Percentiles rank a stretch among this genome's conserved stretches.
Evolutionary conservation across 2,888 invertebrate genomes (phyloP).

Genomic region (Eutolmus rufibarbis): DNA sequence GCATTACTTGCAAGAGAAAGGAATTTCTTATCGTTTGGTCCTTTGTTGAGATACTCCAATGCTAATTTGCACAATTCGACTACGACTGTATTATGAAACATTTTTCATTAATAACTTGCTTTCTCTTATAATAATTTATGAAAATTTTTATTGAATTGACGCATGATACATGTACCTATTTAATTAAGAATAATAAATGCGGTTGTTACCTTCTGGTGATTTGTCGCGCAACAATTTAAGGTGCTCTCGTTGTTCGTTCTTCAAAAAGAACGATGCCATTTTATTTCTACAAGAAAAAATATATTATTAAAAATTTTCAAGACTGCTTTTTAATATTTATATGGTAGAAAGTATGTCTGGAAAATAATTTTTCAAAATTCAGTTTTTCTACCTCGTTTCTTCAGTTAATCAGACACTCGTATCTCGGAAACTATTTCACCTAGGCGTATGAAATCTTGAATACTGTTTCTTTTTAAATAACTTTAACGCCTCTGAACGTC

Average conservation of each 20-base stretch:
- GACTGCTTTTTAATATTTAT: no score
- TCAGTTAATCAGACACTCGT: no score
- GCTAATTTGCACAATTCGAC: slow-evolving; percentile 71
- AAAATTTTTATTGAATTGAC: no score
- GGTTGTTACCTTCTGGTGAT: slow-evolving; percentile 63
- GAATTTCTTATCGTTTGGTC: slow-evolving; percentile 68
- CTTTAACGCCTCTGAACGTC: no score
- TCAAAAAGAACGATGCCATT: slow-evolving; percentile 57
- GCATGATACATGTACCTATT: background rate
- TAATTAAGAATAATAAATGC: background rate
- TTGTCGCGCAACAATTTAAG: slow-evolving; percentile 65
- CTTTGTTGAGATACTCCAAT: slow-evolving; percentile 69
- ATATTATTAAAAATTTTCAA: background rate
- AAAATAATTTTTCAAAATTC: no score
- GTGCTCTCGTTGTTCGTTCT: slow-evolving; percentile 68
- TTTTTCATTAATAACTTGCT: background rate
- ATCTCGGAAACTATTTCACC: no score
- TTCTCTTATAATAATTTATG: no score
- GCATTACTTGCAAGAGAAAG: slow-evolving; percentile 62
- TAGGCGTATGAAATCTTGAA: no score
- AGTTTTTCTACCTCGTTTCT: no score
- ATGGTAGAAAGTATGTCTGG: no score
- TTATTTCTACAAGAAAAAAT: background rate
- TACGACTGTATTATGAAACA: slow-evolving; percentile 60
- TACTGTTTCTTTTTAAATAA: no score